phyloP scores from a whole-genome alignment of 2,888 invertebrate genomes.

The Cataglyphis albicans region DNA sequence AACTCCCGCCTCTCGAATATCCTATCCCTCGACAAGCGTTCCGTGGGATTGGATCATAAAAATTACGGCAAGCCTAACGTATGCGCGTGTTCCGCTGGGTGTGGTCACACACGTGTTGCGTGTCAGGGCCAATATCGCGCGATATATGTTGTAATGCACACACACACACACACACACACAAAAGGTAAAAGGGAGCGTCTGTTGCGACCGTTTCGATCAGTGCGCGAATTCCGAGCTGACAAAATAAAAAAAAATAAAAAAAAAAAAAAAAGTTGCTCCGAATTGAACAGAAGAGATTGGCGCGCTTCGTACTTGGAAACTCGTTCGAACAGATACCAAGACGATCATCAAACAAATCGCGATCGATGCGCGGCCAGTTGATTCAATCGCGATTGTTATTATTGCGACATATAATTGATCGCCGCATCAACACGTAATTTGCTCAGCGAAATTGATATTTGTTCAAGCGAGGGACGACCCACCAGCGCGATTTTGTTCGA shows the following conservation, averaged over 20 bases:
- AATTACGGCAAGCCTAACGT: constrained; percentile 36
- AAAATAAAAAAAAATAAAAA: background rate
- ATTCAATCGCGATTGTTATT: constrained; percentile 25
- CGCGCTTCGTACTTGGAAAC: constrained; percentile 1
- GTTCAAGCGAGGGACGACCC: constrained; percentile 20
- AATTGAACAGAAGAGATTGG: background rate
- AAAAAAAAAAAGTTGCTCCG: background rate
- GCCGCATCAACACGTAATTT: constrained; percentile 19
- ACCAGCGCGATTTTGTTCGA: constrained; percentile 10
- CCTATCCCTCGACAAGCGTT: background rate
- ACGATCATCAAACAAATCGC: constrained; percentile 3
- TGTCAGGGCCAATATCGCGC: constrained; percentile 50
- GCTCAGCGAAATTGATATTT: constrained; percentile 37
- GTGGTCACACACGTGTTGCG: constrained; percentile 53
- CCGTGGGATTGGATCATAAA: constrained; percentile 27
- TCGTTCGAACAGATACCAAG: background rate
- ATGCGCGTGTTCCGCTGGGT: constrained; percentile 37
- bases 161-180: background rate
- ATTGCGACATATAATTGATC: constrained; percentile 30
- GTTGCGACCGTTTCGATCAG: constrained; percentile 30
- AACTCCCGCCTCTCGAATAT: background rate
- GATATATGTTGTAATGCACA: background rate
- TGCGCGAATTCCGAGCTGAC: constrained; percentile 9
- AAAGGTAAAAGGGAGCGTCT: constrained; percentile 44
- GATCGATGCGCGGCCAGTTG: background rate